phyloP scores from a whole-genome alignment of 23 tunicate genomes.

The Botrylloides violaceus region DNA sequence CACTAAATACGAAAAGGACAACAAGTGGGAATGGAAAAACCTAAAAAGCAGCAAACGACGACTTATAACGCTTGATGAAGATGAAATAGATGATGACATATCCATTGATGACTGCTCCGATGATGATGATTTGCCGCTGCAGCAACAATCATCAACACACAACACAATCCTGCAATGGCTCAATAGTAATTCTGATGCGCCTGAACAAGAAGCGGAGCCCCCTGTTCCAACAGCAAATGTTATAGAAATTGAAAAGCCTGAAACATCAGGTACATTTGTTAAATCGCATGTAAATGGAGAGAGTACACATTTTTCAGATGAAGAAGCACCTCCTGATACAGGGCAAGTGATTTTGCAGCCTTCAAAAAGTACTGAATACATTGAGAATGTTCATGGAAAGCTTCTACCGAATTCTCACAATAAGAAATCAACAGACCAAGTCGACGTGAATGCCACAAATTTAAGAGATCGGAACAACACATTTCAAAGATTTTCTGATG shows the following conservation, averaged over 20 bases:
- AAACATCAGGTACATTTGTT: not conserved
- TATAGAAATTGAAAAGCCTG: not conserved
- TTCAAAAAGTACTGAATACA: not conserved
- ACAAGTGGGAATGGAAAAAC: not conserved
- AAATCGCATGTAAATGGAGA: too few species aligned
- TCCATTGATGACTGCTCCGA: too few species aligned
- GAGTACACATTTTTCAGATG: not conserved
- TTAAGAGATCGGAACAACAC: not conserved
- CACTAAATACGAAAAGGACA: not conserved
- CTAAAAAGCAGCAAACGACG: not conserved
- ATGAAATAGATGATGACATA: not conserved
- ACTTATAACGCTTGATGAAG: not conserved
- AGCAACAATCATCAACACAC: not conserved
- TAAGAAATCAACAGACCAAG: not conserved
- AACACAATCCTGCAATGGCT: not conserved
- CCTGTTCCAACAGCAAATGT: too few species aligned
- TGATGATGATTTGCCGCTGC: too few species aligned
- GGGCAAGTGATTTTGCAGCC: not conserved
- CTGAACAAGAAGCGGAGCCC: not conserved
- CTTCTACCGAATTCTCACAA: not conserved
- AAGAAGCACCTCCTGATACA: not conserved
- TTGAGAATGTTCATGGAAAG: not conserved
- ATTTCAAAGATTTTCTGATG: not conserved
- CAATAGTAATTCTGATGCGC: not conserved
- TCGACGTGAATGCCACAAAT: not conserved